Base-by-base conservation (phyloP, 2,113 vertebrate species). In the Barnardius zonarius region DNA sequence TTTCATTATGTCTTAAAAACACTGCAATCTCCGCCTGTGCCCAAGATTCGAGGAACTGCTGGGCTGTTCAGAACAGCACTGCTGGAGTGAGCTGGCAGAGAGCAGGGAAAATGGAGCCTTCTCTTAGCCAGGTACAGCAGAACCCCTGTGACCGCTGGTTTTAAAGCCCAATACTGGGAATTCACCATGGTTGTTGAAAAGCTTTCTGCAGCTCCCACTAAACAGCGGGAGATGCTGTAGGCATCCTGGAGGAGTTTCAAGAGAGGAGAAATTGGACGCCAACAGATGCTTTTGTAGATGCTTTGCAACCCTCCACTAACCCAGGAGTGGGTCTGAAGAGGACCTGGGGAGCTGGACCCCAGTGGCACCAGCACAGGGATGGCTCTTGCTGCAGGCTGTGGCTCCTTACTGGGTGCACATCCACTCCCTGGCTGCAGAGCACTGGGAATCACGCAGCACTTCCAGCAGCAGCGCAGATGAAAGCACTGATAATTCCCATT, bases 1-100 rank as follows among this genome's bases (percentile, higher is more conserved):
- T 92, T 84, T 93, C 96, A 93, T 96, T 96, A 92, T 55, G 51
- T 43, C 95, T 96, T 91, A 92, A 95, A 96, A 96, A 90, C 63
- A 90, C 86, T 9, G 92, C 94, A 94, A 89, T 94, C 95, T 96
- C 80, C 12, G 90, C 61, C 95, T 86, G 76, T 81, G 66, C 57
- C 95, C 84, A 76, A 75, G 94, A 93, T 94, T 94, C 93, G 22
- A 87, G 88, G 93, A 95, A 93, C 78, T 7, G 44, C 41, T 15
- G 41, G 5, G 41, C 46, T 90, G 46, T 75, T 94, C 86, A 82
- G 90, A 92, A 54, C 2, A 84, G 86, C 78, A 0, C 85, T 59
- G 94, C 82, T 91, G 84, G 95, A 94, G 78, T 4, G 74, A 54
- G 70, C 69, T 82, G 25, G 54, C 83, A 41, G 95, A 86, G 85